Conservation (phyloP, 2,113 vertebrate genomes). For the Benitochromis conjunctus region DNA sequence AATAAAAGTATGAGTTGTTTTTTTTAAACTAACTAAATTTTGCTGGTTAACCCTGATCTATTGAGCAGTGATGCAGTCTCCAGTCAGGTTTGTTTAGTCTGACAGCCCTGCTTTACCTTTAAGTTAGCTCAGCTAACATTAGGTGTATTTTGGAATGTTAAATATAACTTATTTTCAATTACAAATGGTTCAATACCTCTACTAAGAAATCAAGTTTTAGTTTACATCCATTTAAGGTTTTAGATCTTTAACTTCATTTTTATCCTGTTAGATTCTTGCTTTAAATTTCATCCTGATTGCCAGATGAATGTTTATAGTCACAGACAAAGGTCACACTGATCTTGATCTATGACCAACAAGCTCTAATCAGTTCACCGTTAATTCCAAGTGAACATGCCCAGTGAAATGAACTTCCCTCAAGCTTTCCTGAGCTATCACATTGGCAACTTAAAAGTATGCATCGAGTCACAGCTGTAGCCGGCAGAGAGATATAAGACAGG, state of each 20-base stretch:
- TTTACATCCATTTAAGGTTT: not conserved
- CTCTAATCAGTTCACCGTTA: not conserved
- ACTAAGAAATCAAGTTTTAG: not conserved
- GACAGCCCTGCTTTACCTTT: not conserved
- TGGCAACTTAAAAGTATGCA: not conserved
- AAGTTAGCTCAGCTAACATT: not conserved
- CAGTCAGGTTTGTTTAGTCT: not conserved
- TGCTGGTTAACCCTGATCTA: not conserved
- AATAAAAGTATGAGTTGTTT: not conserved
- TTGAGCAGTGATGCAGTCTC: not conserved
- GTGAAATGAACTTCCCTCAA: not conserved
- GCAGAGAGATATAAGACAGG: not conserved
- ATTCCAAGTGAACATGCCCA: not conserved
- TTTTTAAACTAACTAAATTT: not conserved
- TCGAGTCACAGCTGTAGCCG: not conserved
- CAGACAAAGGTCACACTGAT: not conserved
- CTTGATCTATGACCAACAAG: not conserved
- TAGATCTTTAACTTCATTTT: fast-evolving
- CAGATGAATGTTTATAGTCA: not conserved
- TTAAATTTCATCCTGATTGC: not conserved
- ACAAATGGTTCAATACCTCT: not conserved
- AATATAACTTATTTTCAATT: not conserved
- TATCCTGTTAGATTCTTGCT: not conserved
- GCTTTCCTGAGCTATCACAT: not conserved
- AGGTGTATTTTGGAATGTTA: not conserved